phyloP scores from a whole-genome alignment of 2,113 vertebrate genomes.

The Catharus fuscescens region DNA sequence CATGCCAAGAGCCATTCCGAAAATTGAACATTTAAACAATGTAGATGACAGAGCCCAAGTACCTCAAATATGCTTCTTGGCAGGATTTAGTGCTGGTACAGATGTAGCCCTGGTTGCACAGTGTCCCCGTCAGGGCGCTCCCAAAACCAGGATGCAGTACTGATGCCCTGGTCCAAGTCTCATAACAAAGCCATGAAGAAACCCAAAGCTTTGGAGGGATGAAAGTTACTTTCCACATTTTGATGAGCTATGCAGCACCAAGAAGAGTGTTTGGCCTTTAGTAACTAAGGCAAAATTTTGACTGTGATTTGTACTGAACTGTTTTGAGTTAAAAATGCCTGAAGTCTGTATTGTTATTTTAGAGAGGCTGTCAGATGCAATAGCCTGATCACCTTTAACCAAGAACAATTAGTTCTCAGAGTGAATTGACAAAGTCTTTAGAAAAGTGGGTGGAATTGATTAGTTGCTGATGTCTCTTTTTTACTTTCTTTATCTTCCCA shows the following conservation, averaged over 20 bases:
- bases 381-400: background rate
- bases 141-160: background rate
- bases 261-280: background rate
- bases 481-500: background rate
- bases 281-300: background rate
- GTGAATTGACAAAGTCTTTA: background rate
- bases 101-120: background rate
- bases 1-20: background rate
- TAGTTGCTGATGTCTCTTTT: background rate
- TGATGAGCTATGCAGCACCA: background rate
- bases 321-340: background rate
- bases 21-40: conserved; percentile 3
- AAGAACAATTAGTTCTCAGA: background rate
- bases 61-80: background rate
- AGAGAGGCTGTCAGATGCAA: background rate
- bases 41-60: background rate
- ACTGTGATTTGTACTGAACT: background rate
- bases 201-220: background rate
- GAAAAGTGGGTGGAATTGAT: conserved; percentile 21
- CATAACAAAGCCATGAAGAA: background rate
- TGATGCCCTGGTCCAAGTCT: background rate
- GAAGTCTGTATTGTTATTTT: background rate
- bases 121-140: background rate
- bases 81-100: background rate
- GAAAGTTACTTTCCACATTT: background rate